A percentile compares a stretch with the other conserved stretches of the same genome.
phyloP scores from a whole-genome alignment of 2,113 vertebrate genomes.

The Silurus glanis region DNA sequence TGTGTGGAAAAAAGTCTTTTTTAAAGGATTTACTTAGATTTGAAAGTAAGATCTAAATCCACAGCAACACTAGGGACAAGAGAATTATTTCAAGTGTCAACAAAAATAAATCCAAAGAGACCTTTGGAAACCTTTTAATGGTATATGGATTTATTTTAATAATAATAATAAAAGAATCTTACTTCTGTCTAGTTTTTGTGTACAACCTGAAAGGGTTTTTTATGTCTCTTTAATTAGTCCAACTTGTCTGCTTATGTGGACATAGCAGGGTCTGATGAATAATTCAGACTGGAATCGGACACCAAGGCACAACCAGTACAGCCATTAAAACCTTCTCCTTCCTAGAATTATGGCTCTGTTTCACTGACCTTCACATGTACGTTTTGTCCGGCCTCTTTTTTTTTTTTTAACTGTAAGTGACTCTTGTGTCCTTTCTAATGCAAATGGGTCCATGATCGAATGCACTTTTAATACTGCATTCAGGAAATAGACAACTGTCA shows the following conservation, averaged over 20 bases:
- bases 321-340: slow-evolving; percentile 44
- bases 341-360: slow-evolving; percentile 27
- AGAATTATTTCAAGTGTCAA: neutral
- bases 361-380: neutral
- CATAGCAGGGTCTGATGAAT: slow-evolving; percentile 65
- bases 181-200: neutral
- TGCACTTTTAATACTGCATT: neutral
- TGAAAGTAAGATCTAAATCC: neutral
- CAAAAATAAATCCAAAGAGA: neutral
- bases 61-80: neutral
- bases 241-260: slow-evolving; percentile 55
- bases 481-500: neutral
- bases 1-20: neutral
- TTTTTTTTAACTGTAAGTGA: neutral
- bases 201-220: neutral
- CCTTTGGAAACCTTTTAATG: neutral
- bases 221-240: slow-evolving; percentile 38
- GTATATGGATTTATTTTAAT: neutral
- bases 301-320: slow-evolving; percentile 25
- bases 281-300: slow-evolving; percentile 66
- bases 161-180: neutral
- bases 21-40: neutral
- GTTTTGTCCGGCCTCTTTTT: neutral
- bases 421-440: neutral
- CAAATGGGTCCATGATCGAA: neutral